Evolutionary conservation across 2,888 invertebrate species (phyloP).

Genomic region (Acanthosoma haemorrhoidale): DNA sequence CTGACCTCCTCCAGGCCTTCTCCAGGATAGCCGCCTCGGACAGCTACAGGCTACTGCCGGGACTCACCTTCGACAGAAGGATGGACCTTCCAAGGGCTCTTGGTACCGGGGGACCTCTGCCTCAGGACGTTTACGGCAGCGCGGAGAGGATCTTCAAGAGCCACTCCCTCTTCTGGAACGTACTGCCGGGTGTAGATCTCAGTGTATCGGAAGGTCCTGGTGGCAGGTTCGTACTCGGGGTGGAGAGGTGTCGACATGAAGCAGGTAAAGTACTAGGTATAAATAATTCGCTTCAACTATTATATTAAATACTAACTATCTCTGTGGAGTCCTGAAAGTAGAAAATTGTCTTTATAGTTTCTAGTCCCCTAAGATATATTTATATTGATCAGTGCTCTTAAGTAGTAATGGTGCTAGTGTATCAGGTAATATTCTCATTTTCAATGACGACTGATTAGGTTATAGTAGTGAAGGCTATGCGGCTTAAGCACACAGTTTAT

Average conservation of each 20-base stretch:
- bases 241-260: conserved; percentile 59
- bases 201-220: conserved; percentile 29
- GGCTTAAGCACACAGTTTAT: too few species aligned
- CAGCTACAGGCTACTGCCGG: conserved; percentile 16
- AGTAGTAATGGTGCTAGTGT: too few species aligned
- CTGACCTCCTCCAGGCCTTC: conserved; percentile 18
- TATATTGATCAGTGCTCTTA: too few species aligned
- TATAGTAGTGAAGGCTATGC: too few species aligned
- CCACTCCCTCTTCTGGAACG: conserved; percentile 33
- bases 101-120: not conserved
- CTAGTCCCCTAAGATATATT: too few species aligned
- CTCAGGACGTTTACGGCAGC: conserved; percentile 8
- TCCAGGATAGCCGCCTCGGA: conserved; percentile 19
- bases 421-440: too few species aligned
- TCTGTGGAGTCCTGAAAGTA: too few species aligned
- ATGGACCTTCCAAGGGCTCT: not conserved
- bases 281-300: too few species aligned
- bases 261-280: too few species aligned
- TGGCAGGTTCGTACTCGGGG: conserved; percentile 44
- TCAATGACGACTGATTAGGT: too few species aligned
- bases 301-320: too few species aligned
- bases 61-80: conserved; percentile 15
- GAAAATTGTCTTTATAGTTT: too few species aligned
- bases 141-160: conserved; percentile 32
- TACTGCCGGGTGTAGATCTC: conserved; percentile 33